Conservation (phyloP, 2,888 invertebrate genomes). For the Steinernema carpocapsae region DNA sequence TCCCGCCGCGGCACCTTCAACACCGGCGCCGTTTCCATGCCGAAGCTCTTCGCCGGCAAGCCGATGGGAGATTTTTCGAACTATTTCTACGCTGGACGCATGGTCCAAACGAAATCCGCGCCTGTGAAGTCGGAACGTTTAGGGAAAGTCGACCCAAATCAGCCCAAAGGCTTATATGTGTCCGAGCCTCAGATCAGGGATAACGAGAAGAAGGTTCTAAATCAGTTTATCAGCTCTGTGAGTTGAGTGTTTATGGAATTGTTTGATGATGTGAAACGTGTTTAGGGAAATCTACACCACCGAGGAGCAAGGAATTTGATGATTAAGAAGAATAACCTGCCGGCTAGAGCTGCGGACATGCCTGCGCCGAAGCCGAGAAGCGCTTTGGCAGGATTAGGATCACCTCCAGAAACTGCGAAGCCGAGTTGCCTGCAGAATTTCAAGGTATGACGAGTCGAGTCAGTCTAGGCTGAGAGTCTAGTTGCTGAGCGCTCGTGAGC, state of each 20-base stretch:
- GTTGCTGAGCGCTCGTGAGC: no score
- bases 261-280: not conserved
- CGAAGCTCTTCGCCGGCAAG: constrained; percentile 6
- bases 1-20: constrained; percentile 34
- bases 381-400: not conserved
- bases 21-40: not conserved
- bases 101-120: not conserved
- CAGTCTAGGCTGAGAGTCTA: no score
- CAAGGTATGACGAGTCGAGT: no score
- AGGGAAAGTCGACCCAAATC: not conserved
- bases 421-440: not conserved
- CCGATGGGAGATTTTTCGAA: constrained; percentile 22
- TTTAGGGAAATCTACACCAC: constrained; percentile 23
- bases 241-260: not conserved
- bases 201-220: constrained; percentile 18
- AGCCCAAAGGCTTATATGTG: constrained; percentile 16
- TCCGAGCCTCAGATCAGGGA: constrained; percentile 19
- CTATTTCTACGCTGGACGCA: constrained; percentile 11
- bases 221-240: constrained; percentile 21
- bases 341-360: not conserved
- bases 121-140: not conserved
- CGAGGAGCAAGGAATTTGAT: not conserved
- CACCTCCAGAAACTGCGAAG: constrained; percentile 1
- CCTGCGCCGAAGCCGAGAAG: no score
- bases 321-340: not conserved